Conservation (phyloP, 2,113 vertebrate genomes). For the Vulpes ferrilata region DNA sequence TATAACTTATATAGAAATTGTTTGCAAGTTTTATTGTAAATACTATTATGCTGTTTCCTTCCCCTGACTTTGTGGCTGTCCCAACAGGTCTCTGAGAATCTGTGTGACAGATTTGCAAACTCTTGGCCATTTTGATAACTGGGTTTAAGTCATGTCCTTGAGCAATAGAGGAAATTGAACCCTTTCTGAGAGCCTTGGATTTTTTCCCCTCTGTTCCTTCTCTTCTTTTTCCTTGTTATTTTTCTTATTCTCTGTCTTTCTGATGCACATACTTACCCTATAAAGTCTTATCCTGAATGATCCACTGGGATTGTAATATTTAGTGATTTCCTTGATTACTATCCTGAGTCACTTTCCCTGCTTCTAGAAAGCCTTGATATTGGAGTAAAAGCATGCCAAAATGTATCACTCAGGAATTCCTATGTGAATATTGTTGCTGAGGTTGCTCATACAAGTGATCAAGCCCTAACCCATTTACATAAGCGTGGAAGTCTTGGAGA, state of each 20-base stretch:
- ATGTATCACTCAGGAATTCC: background rate
- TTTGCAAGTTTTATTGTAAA: background rate
- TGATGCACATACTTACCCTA: background rate
- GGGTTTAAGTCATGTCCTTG: background rate
- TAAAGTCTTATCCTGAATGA: background rate
- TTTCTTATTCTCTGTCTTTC: background rate
- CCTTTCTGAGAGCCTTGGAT: background rate
- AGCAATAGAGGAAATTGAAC: background rate
- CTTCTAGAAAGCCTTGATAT: slow-evolving; percentile 5
- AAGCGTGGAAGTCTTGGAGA: slow-evolving; percentile 55
- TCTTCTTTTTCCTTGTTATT: background rate
- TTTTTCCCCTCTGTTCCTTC: background rate
- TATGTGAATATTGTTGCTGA: background rate
- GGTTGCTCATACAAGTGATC: background rate
- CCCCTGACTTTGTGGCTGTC: background rate
- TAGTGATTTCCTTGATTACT: slow-evolving; percentile 35
- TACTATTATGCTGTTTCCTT: background rate
- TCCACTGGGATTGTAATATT: background rate
- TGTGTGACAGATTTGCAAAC: background rate
- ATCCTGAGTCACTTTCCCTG: background rate
- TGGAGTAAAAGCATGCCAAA: background rate
- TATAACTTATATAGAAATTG: background rate
- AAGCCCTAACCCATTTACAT: slow-evolving; percentile 54
- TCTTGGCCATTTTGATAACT: slow-evolving; percentile 22
- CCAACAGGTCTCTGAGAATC: background rate